phyloP scores from a whole-genome alignment of 30 jellyfish, hydroid and myxozoan genomes.

The Pelagia noctiluca region DNA sequence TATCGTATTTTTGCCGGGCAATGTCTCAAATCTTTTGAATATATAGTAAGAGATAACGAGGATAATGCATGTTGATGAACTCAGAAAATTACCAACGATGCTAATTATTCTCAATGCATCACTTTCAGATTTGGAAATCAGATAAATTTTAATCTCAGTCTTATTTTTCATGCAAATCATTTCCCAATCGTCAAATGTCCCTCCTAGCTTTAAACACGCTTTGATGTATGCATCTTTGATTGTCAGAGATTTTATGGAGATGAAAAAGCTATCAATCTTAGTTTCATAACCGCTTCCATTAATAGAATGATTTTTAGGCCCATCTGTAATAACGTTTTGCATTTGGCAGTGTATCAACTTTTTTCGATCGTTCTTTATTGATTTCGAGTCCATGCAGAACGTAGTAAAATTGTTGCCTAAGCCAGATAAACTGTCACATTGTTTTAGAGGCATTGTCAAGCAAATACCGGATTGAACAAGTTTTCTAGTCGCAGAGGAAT shows the following conservation, averaged over 20 bases:
- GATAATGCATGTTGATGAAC: slow-evolving; percentile 9
- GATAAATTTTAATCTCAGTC: not conserved
- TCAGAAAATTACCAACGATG: slow-evolving; percentile 23
- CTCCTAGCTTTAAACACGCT: slow-evolving; percentile 29
- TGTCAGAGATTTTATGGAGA: slow-evolving; percentile 49
- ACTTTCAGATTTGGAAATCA: not conserved
- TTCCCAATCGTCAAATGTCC: slow-evolving; percentile 36
- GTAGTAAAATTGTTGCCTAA: too few species aligned
- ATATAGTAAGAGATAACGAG: slow-evolving; percentile 13
- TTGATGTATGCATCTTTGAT: slow-evolving; percentile 23
- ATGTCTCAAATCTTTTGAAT: slow-evolving; percentile 3
- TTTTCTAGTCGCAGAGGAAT: too few species aligned
- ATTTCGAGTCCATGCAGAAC: too few species aligned
- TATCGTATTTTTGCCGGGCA: slow-evolving; percentile 44
- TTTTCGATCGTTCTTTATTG: too few species aligned
- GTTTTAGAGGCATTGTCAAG: too few species aligned
- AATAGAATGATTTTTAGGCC: too few species aligned
- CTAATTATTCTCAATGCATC: slow-evolving; percentile 3
- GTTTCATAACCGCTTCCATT: too few species aligned
- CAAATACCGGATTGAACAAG: too few species aligned
- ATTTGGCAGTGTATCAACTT: too few species aligned
- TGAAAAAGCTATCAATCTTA: slow-evolving; percentile 26
- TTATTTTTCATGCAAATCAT: slow-evolving; percentile 33
- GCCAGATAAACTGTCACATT: too few species aligned
- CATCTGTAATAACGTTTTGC: too few species aligned